Evolutionary conservation across 2,113 vertebrate genomes (phyloP).

Genomic region (Pedionomus torquatus): DNA sequence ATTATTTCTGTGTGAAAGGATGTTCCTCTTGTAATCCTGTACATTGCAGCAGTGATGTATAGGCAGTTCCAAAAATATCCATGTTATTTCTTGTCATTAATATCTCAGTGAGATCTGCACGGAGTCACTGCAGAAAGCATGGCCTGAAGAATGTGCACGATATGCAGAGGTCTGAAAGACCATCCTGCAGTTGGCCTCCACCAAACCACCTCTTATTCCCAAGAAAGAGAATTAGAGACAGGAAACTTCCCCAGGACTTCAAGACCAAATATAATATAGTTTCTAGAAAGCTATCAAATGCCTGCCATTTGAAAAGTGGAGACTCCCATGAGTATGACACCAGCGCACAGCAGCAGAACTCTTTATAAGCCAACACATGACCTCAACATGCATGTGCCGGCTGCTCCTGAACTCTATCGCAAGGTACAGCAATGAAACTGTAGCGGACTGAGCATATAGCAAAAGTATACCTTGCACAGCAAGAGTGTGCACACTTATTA

Average conservation of each 20-base stretch:
- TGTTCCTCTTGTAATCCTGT: neutral
- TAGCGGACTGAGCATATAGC: too few relatives aligned
- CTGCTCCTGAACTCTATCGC: slow-evolving; percentile 77
- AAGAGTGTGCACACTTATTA: neutral
- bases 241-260: neutral
- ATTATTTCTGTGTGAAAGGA: neutral
- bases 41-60: neutral
- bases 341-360: slow-evolving; percentile 75
- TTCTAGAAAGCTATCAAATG: neutral
- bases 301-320: slow-evolving; percentile 68
- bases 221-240: neutral
- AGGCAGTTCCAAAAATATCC: neutral
- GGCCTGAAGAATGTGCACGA: neutral
- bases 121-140: neutral
- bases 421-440: slow-evolving; percentile 52
- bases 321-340: slow-evolving; percentile 74
- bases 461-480: neutral
- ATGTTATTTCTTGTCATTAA: neutral
- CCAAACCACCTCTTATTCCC: neutral
- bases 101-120: neutral
- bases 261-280: neutral
- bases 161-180: neutral
- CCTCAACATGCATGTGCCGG: slow-evolving; percentile 73
- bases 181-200: neutral
- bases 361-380: slow-evolving; percentile 77